Conservation (phyloP, 2,113 vertebrate genomes). For the Odobenus rosmarus region DNA sequence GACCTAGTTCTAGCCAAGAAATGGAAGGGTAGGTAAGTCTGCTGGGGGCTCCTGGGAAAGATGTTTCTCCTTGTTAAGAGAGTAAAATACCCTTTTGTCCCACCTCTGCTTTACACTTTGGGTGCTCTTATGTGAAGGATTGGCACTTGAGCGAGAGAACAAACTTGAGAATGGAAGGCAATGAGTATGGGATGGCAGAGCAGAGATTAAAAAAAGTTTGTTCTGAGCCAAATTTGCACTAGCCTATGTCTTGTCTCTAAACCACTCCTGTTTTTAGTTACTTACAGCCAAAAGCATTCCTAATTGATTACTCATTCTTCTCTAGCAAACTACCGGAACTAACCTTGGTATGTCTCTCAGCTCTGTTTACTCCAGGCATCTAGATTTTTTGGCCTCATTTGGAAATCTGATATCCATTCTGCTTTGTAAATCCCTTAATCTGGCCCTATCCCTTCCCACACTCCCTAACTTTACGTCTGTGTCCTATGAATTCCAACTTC, state of each 20-base stretch:
- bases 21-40: not conserved
- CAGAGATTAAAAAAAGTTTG: not conserved
- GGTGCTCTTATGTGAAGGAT: not conserved
- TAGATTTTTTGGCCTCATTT: not conserved
- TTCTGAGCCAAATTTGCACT: not conserved
- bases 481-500: not conserved
- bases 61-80: not conserved
- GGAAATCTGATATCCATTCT: constrained; percentile 15
- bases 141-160: not conserved
- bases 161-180: not conserved
- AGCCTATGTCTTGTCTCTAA: not conserved
- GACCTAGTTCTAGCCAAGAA: not conserved
- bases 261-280: constrained; percentile 12
- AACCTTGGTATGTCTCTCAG: not conserved
- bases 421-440: not conserved
- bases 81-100: not conserved
- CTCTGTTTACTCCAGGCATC: not conserved
- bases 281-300: constrained; percentile 8
- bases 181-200: not conserved
- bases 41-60: not conserved
- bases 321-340: not conserved
- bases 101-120: not conserved
- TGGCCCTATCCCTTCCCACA: not conserved
- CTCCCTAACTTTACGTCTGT: not conserved
- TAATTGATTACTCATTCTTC: constrained; percentile 22